Percentiles rank a stretch among this genome's conserved stretches.
phyloP scores from a whole-genome alignment of 2,888 invertebrate species.

The Drosophila anomalipes region DNA sequence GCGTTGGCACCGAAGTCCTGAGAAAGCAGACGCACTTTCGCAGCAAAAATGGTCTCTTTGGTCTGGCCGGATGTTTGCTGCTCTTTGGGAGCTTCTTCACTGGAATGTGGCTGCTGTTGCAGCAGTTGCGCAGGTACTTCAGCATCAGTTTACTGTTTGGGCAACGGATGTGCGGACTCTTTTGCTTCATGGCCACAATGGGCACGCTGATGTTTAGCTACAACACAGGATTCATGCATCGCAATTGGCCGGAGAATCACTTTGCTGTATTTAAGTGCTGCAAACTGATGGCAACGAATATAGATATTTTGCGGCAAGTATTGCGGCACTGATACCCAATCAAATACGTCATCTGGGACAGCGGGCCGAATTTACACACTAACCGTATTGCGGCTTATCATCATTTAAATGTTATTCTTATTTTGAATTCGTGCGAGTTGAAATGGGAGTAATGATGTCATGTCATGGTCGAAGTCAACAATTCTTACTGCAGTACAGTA shows the following conservation, averaged over 20 bases:
- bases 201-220: conserved; percentile 37
- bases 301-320: rapidly evolving
- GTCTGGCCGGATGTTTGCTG: conserved; percentile 20
- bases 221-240: conserved; percentile 43
- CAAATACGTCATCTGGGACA: neutral
- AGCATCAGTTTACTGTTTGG: conserved; percentile 2
- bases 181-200: conserved; percentile 20
- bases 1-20: conserved; percentile 10
- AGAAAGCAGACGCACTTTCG: neutral
- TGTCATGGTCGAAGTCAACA: neutral
- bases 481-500: neutral
- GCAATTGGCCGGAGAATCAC: conserved; percentile 29
- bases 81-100: neutral
- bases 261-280: conserved; percentile 23
- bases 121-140: neutral
- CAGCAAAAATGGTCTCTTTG: conserved; percentile 44
- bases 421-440: neutral
- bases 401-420: neutral
- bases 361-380: neutral
- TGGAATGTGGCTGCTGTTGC: conserved; percentile 19
- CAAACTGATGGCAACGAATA: conserved; percentile 30
- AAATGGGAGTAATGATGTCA: neutral
- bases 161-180: conserved; percentile 32
- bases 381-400: neutral
- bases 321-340: conserved; percentile 7